Evolutionary conservation across 2,113 vertebrate species (phyloP).

Genomic region (Andinoacara biseriatus): DNA sequence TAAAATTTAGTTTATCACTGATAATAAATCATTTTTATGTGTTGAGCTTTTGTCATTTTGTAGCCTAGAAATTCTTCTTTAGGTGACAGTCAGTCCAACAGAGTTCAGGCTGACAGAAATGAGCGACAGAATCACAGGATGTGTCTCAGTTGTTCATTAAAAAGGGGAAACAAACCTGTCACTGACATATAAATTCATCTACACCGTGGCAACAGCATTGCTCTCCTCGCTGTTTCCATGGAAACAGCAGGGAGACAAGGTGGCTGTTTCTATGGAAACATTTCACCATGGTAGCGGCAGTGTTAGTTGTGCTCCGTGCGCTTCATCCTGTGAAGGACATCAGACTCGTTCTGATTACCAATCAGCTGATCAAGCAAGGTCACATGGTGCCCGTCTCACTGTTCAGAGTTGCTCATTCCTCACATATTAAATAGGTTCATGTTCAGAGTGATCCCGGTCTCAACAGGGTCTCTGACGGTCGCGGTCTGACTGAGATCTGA

Average conservation of each 20-base stretch:
- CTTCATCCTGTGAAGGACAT: neutral
- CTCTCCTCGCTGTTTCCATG: slow-evolving; percentile 37
- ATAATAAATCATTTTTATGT: neutral
- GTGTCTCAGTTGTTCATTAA: neutral
- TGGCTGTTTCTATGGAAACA: slow-evolving; percentile 53
- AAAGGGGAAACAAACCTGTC: neutral
- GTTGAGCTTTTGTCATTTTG: neutral
- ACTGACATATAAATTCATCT: neutral
- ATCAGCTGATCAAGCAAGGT: neutral
- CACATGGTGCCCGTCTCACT: neutral
- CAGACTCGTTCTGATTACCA: neutral
- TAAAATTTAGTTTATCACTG: neutral
- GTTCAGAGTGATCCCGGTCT: neutral
- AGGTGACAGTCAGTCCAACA: neutral
- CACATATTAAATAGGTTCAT: neutral
- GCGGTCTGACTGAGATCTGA: neutral
- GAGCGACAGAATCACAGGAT: neutral
- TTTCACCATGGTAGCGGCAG: slow-evolving; percentile 21
- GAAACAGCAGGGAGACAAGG: slow-evolving; percentile 37
- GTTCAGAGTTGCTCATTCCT: neutral
- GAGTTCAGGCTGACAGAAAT: neutral
- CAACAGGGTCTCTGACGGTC: neutral
- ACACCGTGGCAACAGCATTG: neutral
- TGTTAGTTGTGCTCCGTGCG: slow-evolving; percentile 17
- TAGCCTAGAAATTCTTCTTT: neutral